Evolutionary conservation across 2,113 vertebrate genomes (phyloP), one percentile per base, ranked within the genome.

Genomic region (Apodemus speciosus): DNA sequence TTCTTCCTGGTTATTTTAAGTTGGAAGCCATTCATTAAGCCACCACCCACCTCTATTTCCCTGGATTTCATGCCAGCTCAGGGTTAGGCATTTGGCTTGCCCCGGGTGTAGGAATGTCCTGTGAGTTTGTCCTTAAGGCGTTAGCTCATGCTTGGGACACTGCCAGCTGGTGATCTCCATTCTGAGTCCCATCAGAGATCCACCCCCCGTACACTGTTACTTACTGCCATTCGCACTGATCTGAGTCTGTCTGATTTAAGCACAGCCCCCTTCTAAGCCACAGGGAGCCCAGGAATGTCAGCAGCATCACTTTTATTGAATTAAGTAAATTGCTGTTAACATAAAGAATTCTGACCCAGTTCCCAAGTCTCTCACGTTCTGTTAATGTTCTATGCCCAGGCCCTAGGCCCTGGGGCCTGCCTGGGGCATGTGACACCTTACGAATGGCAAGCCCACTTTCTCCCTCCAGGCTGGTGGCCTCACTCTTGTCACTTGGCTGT

Each of bases 231-330:
- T 60, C 73, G 85, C 43, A 73, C n/a, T 32, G 60, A 88, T 27
- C 85, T 66, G 27, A 60, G 69, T 75, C n/a, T 75, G 32, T 62
- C 71, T 73, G 86, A 56, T 76, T 75, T 89, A 85, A 92, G 93
- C 4, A 71, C 0, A 38, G 40, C 21, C 14, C 81, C 43, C 1
- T 43, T n/a, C 23, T 68, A 88, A 79, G 60, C 62, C 46, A 32
- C 32, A 68, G 80, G 0, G 75, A 77, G 46, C 64, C 27, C 58
- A n/a, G 66, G 51, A 56, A 27, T 27, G 20, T 9, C 18, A n/a
- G 25, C 49, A 87, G 53, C 25, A 43, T 21, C 2, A 10, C 9
- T 60, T 90, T 93, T 68, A 92, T 13, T 27, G 46, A 93, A 77
- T 87, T 72, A 85, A 88, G 51, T n/a, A 76, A 72, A 35, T 85